phyloP scores from a whole-genome alignment of 2,797 vertebrate species.

The Sitta carolinensis region DNA sequence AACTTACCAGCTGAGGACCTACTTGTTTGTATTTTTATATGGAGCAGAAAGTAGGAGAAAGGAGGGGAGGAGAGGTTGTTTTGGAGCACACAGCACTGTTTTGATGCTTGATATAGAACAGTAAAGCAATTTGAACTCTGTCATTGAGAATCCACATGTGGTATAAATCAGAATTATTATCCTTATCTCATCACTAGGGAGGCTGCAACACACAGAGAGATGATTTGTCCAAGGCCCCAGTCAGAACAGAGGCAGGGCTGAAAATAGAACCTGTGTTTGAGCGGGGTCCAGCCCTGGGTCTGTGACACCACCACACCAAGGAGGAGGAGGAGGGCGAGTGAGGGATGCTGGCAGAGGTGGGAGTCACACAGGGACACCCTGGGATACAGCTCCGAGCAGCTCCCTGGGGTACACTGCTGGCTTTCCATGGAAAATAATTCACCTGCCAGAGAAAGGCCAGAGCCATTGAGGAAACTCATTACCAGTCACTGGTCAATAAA shows the following conservation, averaged over 20 bases:
- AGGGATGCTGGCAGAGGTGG: not conserved
- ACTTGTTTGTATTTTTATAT: not conserved
- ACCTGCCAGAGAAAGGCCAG: not conserved
- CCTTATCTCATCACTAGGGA: not conserved
- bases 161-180: not conserved
- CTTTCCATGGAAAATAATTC: not conserved
- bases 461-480: not conserved
- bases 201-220: not conserved
- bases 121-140: not conserved
- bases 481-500: not conserved
- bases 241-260: not conserved
- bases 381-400: not conserved
- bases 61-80: not conserved
- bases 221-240: not conserved
- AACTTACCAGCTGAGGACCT: not conserved
- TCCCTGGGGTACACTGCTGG: not conserved
- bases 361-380: not conserved
- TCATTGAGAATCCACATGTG: not conserved
- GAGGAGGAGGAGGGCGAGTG: not conserved
- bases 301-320: not conserved
- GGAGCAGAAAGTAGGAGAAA: not conserved
- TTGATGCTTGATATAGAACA: not conserved
- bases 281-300: not conserved
- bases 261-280: not conserved
- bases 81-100: not conserved